Evolutionary conservation across 1,140 invertebrate genomes (phyloP).

Genomic region (Goniozus legneri): DNA sequence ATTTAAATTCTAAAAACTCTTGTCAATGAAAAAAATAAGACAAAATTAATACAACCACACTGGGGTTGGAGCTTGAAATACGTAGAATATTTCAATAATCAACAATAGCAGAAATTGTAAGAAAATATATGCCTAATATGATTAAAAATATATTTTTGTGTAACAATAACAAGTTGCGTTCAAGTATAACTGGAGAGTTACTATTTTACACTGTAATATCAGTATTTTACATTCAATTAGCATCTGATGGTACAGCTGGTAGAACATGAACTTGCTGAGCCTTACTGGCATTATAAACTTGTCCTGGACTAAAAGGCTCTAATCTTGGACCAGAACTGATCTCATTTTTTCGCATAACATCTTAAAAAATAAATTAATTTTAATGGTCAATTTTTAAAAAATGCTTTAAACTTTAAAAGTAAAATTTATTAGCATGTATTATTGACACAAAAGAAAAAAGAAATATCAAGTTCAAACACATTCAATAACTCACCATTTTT

Average conservation of each 20-base stretch:
- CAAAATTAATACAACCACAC: no score
- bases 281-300: conserved; percentile 86
- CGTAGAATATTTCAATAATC: no score
- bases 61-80: no score
- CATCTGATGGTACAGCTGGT: conserved; percentile 50
- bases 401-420: background rate
- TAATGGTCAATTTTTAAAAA: conserved; percentile 17
- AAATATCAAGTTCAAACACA: no score
- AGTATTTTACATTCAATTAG: conserved; percentile 14
- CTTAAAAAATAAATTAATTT: conserved; percentile 30
- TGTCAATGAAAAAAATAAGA: no score
- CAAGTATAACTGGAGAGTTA: no score
- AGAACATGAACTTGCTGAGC: conserved; percentile 85
- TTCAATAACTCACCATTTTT: conserved; percentile 57
- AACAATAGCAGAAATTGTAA: no score
- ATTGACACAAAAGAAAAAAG: no score
- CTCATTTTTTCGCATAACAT: conserved; percentile 40
- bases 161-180: no score
- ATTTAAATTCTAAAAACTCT: no score
- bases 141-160: conserved; percentile 11
- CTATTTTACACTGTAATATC: no score
- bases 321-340: conserved; percentile 60
- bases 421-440: no score
- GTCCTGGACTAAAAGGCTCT: conserved; percentile 80
- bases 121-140: background rate